Evolutionary conservation across 2,888 invertebrate genomes (phyloP).

Genomic region (Oscheius sp.): DNA sequence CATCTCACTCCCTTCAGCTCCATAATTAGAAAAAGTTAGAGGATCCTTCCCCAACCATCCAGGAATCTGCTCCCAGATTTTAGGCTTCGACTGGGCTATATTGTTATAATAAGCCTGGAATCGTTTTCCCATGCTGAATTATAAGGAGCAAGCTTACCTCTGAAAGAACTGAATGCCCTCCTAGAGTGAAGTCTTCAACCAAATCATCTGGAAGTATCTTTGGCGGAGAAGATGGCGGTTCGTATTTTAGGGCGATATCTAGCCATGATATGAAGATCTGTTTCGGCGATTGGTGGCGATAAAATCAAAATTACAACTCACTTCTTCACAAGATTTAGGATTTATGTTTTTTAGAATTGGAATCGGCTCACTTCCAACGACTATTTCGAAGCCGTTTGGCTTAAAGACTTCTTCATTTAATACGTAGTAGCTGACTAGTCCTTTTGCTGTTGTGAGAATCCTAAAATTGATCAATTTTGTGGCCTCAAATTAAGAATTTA

Average conservation of each 20-base stretch:
- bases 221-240: not conserved
- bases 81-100: not conserved
- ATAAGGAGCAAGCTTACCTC: not conserved
- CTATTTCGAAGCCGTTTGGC: not conserved
- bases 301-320: not conserved
- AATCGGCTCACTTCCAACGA: not conserved
- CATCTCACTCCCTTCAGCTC: not conserved
- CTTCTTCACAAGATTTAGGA: not conserved
- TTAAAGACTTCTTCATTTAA: not conserved
- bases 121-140: not conserved
- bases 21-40: not conserved
- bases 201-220: not conserved
- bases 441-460: not conserved
- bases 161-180: not conserved
- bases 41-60: conserved; percentile 4
- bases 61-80: not conserved
- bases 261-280: not conserved
- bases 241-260: not conserved
- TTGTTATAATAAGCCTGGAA: not conserved
- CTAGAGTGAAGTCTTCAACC: not conserved
- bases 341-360: not conserved
- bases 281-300: not conserved
- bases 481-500: no score
- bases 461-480: no score
- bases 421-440: not conserved